Percentiles rank a stretch among this genome's conserved stretches.
Evolutionary conservation across 2,113 vertebrate species (phyloP).

Genomic region (Reinhardtius hippoglossoides): DNA sequence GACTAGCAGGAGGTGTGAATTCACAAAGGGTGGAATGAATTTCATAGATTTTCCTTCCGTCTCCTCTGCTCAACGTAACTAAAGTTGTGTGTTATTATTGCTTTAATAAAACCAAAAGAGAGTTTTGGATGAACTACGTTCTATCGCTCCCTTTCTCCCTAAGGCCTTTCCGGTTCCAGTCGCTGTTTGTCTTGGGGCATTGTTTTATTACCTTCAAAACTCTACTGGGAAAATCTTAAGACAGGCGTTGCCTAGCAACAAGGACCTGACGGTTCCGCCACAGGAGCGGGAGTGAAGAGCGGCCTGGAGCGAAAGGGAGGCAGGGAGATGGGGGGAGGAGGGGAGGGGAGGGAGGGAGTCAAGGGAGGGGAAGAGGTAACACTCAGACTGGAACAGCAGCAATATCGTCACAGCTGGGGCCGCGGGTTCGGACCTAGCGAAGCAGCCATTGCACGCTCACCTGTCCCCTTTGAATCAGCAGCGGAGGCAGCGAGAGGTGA

Average conservation of each 20-base stretch:
- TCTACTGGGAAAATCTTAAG: slow-evolving; percentile 82
- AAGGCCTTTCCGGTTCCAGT: slow-evolving; percentile 73
- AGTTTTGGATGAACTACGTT: slow-evolving; percentile 33
- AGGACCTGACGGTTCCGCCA: slow-evolving; percentile 78
- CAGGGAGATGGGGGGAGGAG: neutral
- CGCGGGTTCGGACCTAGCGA: slow-evolving; percentile 47
- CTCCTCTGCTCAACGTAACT: slow-evolving; percentile 23
- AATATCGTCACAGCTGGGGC: slow-evolving; percentile 60
- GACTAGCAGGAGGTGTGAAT: slow-evolving; percentile 32
- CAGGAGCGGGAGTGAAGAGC: slow-evolving; percentile 71
- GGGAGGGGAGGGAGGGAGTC: neutral
- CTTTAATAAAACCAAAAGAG: slow-evolving; percentile 29
- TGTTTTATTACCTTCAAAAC: slow-evolving; percentile 87
- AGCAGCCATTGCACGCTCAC: slow-evolving; percentile 50
- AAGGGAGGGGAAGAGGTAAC: slow-evolving; percentile 30
- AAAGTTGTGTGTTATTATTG: slow-evolving; percentile 38
- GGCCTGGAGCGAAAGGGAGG: slow-evolving; percentile 50
- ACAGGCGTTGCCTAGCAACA: slow-evolving; percentile 85
- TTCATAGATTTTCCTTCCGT: slow-evolving; percentile 32
- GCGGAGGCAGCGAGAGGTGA: slow-evolving; percentile 36
- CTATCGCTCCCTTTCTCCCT: slow-evolving; percentile 26
- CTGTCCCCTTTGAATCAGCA: slow-evolving; percentile 44
- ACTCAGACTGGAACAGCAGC: slow-evolving; percentile 56
- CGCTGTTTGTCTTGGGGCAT: slow-evolving; percentile 85
- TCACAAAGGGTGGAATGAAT: slow-evolving; percentile 22